Base-by-base conservation (phyloP, 2,888 invertebrate genomes). In the Eilema depressum region DNA sequence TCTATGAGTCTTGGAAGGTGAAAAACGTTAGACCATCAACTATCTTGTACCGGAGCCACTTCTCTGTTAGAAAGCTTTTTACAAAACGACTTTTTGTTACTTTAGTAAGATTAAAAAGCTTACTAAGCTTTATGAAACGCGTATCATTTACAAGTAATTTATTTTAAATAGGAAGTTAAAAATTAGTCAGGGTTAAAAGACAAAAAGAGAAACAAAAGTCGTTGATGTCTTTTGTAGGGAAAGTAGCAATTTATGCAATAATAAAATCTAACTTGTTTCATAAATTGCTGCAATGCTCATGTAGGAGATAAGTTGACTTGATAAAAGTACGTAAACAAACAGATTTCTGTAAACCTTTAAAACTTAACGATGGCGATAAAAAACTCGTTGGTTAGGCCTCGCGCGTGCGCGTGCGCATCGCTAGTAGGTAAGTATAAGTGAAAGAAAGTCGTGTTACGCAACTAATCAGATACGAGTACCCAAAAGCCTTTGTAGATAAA, bases 141-240 rank as follows among this genome's bases (percentile, higher is more conserved):
- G 14, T 30, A 61, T 25, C 17, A 25, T 63, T 41, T 61, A n/a
- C 26, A 20, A 17, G 37, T 41, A 63, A 20, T 63, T 56, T 1
- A 5, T 12, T 12, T 64, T 65, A n/a, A 30, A 65, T 30, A 12
- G 26, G 25, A 20, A 26, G n/a, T 53, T 53, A 12, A 57, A 25
- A 63, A 37, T 23, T 41, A 10, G 3, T n/a, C n/a, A 23, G 10
- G 1, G 26, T 26, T 56, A 3, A 33, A 65, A 10, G 5, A 14
- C 1, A 28, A n/a, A 41, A 63, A 53, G 25, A 60, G 25, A 68
- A 66, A 60, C 66, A 23, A 66, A 67, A 74, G 77, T 80, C 88
- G 88, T 88, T 87, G 83, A 86, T 83, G 84, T 87, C 86, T 87
- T 87, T 84, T 82, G 77, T 83, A 80, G 23, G 70, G 72, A 68